Evolutionary conservation across 2,113 vertebrate genomes (phyloP).

Genomic region (Sapayoa aenigma): DNA sequence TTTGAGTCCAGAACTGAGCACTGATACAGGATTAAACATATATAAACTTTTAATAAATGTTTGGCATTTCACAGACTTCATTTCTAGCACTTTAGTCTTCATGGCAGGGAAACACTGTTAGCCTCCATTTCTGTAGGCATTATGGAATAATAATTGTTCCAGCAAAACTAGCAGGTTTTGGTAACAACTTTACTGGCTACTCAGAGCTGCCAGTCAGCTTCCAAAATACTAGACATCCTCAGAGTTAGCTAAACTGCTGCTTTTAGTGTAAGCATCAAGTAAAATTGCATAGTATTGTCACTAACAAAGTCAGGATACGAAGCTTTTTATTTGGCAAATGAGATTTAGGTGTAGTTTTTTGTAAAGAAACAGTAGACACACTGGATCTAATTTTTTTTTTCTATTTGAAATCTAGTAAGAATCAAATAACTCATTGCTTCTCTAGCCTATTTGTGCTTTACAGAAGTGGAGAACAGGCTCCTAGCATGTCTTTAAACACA

Average conservation of each 20-base stretch:
- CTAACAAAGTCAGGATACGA: not conserved
- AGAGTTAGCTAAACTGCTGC: not conserved
- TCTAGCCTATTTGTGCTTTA: not conserved
- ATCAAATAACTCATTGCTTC: not conserved
- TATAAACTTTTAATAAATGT: constrained; percentile 48
- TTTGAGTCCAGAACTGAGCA: constrained; percentile 48
- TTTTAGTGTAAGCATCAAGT: not conserved
- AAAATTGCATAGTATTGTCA: not conserved
- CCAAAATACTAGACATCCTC: not conserved
- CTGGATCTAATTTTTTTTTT: not conserved
- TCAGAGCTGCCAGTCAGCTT: not conserved
- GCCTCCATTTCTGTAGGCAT: not conserved
- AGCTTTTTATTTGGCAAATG: not conserved
- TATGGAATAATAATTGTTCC: not conserved
- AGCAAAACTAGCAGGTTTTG: not conserved
- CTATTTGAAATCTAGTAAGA: not conserved
- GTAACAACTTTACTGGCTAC: not conserved
- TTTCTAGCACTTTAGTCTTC: constrained; percentile 12
- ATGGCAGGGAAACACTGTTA: not conserved
- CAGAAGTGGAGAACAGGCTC: not conserved
- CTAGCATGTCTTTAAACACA: not conserved
- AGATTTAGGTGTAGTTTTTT: not conserved
- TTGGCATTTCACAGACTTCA: constrained; percentile 6
- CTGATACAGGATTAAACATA: constrained; percentile 47
- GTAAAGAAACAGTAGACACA: not conserved